A percentile compares a stretch with the other conserved stretches of the same genome.
Evolutionary conservation across 2,113 vertebrate species (phyloP).

Genomic region (Sciurus niger): DNA sequence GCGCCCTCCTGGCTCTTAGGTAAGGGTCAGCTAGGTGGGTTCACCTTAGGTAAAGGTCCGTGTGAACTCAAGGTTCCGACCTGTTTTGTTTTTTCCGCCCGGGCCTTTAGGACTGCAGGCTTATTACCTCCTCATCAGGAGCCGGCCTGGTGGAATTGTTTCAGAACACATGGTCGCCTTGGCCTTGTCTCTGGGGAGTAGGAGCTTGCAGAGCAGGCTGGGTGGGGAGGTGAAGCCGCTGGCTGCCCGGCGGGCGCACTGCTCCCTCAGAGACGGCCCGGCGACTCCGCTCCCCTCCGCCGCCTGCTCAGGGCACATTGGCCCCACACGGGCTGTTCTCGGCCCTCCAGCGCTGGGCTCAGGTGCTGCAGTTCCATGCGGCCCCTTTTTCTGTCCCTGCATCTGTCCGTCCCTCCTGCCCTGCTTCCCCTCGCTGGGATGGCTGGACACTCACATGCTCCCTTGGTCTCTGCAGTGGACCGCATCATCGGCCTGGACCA

Average conservation of each 20-base stretch:
- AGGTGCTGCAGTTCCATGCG: conserved; percentile 70
- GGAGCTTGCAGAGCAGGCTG: not conserved
- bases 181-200: not conserved
- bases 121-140: not conserved
- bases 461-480: conserved; percentile 92
- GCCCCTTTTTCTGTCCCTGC: conserved; percentile 70
- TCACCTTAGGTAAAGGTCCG: not conserved
- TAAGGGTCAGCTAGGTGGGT: not conserved
- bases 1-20: not conserved
- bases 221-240: rapidly evolving
- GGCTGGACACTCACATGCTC: not conserved
- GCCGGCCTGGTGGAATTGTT: not conserved
- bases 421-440: rapidly evolving
- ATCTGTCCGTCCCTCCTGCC: not conserved
- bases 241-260: rapidly evolving
- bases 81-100: not conserved
- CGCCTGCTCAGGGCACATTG: too few relatives aligned
- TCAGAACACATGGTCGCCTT: not conserved
- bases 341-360: conserved; percentile 76
- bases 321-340: not conserved
- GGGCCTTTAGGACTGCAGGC: not conserved
- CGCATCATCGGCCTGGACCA: conserved; percentile 98
- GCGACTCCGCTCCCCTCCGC: not conserved
- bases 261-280: not conserved
- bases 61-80: not conserved